Percentiles rank a stretch among this genome's conserved stretches.
phyloP scores from a whole-genome alignment of 2,113 vertebrate genomes.

The Zosterops lateralis region DNA sequence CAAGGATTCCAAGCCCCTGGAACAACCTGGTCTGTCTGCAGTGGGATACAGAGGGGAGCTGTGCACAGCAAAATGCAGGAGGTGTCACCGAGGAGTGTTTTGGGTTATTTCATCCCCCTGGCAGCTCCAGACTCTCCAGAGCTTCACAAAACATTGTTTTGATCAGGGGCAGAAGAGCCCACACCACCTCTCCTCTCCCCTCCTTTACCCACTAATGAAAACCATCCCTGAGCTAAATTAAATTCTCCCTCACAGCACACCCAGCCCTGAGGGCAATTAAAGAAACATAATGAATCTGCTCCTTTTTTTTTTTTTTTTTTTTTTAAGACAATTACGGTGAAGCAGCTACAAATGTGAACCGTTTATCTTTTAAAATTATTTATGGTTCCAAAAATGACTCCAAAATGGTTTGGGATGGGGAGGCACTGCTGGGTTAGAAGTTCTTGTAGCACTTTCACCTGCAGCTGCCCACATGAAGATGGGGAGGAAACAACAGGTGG shows the following conservation, averaged over 20 bases:
- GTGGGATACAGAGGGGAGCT: neutral
- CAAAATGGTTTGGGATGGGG: neutral
- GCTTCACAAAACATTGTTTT: neutral
- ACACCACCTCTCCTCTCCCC: neutral
- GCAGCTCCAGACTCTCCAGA: neutral
- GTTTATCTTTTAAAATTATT: neutral
- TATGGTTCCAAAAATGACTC: neutral
- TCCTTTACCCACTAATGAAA: neutral
- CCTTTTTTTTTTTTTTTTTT: neutral
- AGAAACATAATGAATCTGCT: neutral
- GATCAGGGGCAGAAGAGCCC: neutral
- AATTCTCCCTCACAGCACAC: neutral
- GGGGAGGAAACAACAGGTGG: neutral
- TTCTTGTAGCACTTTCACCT: neutral
- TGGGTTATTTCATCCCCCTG: neutral
- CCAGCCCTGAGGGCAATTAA: neutral
- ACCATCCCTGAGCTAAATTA: neutral
- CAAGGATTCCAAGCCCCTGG: neutral
- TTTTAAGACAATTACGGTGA: neutral
- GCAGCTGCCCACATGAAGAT: neutral
- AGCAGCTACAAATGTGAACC: neutral
- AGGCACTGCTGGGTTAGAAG: neutral
- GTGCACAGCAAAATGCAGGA: neutral
- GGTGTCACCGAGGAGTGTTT: fast-evolving
- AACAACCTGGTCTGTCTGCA: fast-evolving